These are phyloP conservation scores for Nysson spinosus DNA, from an alignment of 2,888 invertebrate genomes.

Conservation along the genomic window DNA sequence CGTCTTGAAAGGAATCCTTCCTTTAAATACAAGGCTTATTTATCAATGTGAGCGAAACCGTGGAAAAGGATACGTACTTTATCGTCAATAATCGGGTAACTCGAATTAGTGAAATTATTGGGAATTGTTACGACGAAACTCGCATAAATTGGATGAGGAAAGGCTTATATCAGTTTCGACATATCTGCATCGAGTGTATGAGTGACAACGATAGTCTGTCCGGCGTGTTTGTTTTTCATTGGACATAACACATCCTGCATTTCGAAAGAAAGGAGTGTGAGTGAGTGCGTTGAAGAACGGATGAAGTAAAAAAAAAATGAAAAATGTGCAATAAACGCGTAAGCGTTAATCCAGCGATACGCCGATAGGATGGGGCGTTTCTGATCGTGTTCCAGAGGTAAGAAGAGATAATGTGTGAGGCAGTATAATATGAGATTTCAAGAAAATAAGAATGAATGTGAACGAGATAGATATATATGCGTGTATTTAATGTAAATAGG, in stretches of 20 bases:
- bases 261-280: slow-evolving; percentile 18
- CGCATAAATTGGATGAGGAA: slow-evolving; percentile 30
- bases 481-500: slow-evolving; percentile 75
- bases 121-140: not conserved
- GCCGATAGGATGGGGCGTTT: not conserved
- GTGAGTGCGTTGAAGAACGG: too few species aligned
- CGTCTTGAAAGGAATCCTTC: too few species aligned
- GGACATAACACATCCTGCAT: slow-evolving; percentile 6
- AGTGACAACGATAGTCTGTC: slow-evolving; percentile 28
- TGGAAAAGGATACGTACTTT: not conserved
- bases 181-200: slow-evolving; percentile 65
- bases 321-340: slow-evolving; percentile 53
- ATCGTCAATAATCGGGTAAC: not conserved
- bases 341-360: not conserved
- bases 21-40: too few species aligned
- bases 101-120: not conserved
- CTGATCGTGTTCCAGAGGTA: not conserved
- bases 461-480: slow-evolving; percentile 33
- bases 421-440: slow-evolving; percentile 3
- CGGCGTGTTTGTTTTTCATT: slow-evolving; percentile 35
- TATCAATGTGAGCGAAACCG: not conserved
- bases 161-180: slow-evolving; percentile 70
- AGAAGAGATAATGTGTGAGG: not conserved
- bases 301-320: slow-evolving; percentile 26
- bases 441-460: slow-evolving; percentile 3